Evolutionary conservation across 2,888 invertebrate species (phyloP).

Genomic region (Hyles lineata): DNA sequence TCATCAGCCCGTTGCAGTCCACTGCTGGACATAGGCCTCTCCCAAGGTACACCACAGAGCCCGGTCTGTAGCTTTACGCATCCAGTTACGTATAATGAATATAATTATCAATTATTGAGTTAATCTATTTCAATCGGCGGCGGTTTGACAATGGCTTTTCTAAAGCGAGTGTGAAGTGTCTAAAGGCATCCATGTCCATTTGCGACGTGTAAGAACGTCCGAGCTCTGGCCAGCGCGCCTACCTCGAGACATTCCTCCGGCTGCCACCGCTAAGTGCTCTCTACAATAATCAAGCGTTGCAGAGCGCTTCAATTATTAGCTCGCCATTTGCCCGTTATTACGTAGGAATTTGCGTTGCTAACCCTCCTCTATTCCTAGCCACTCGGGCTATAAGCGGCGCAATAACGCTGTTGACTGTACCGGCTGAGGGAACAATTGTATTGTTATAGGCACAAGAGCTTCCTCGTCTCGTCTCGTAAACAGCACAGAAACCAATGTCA

Average conservation of each 20-base stretch:
- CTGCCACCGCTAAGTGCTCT: slow-evolving; percentile 7
- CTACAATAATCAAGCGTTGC: slow-evolving; percentile 43
- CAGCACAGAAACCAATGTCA: slow-evolving; percentile 49
- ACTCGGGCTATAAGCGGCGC: slow-evolving; percentile 44
- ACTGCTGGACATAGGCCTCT: too few species aligned
- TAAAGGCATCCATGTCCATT: too few species aligned
- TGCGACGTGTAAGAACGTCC: not conserved
- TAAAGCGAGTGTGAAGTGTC: too few species aligned
- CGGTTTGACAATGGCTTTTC: too few species aligned
- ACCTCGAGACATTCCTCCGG: not conserved
- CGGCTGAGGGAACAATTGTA: slow-evolving; percentile 45
- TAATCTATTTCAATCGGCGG: too few species aligned
- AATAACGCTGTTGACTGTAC: slow-evolving; percentile 47
- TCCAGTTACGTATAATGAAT: too few species aligned
- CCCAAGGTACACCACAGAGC: too few species aligned
- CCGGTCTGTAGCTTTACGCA: too few species aligned
- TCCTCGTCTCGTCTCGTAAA: slow-evolving; percentile 44
- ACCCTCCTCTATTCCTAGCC: slow-evolving; percentile 42
- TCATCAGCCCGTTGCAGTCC: too few species aligned
- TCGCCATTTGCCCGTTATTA: slow-evolving; percentile 47
- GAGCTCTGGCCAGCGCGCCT: not conserved
- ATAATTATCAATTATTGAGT: too few species aligned
- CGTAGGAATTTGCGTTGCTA: slow-evolving; percentile 40
- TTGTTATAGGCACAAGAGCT: slow-evolving; percentile 47
- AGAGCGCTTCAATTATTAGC: slow-evolving; percentile 44